Evolutionary conservation across 2,888 invertebrate species (phyloP).

Genomic region (Drosophila nr. fundita): DNA sequence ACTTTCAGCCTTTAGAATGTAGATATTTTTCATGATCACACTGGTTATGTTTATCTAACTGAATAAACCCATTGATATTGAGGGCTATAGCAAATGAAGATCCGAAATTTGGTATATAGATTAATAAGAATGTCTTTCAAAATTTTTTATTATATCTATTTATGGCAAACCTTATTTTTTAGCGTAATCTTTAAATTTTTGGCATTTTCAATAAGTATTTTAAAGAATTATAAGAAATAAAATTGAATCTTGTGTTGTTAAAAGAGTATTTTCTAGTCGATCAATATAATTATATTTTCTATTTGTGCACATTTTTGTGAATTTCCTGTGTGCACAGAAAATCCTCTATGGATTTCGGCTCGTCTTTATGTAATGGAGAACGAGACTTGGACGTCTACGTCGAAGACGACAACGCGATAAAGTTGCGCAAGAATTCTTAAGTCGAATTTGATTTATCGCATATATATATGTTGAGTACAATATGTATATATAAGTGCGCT

Average conservation of each 20-base stretch:
- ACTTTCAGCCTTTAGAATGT: too few relatives aligned
- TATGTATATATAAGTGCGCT: conserved; percentile 14
- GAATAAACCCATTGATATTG: background rate
- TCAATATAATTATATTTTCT: conserved; percentile 4
- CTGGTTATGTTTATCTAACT: background rate
- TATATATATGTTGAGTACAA: conserved; percentile 8
- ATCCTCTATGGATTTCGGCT: conserved; percentile 20
- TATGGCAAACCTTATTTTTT: background rate
- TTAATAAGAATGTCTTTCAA: background rate
- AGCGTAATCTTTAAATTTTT: background rate
- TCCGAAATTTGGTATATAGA: background rate
- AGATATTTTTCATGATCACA: background rate
- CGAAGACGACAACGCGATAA: conserved; percentile 19
- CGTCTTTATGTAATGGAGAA: conserved; percentile 59
- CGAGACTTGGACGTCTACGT: background rate
- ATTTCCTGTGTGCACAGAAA: conserved; percentile 59
- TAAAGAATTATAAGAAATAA: background rate
- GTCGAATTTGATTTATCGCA: conserved; percentile 45
- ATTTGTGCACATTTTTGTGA: conserved; percentile 34
- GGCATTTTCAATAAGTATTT: background rate
- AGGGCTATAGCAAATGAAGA: background rate
- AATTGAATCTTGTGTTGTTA: background rate
- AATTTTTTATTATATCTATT: background rate
- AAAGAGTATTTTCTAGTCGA: background rate
- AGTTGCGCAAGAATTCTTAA: conserved; percentile 65